Evolutionary conservation across 2,888 invertebrate species (phyloP).

Genomic region (Caradrina clavipalpis): DNA sequence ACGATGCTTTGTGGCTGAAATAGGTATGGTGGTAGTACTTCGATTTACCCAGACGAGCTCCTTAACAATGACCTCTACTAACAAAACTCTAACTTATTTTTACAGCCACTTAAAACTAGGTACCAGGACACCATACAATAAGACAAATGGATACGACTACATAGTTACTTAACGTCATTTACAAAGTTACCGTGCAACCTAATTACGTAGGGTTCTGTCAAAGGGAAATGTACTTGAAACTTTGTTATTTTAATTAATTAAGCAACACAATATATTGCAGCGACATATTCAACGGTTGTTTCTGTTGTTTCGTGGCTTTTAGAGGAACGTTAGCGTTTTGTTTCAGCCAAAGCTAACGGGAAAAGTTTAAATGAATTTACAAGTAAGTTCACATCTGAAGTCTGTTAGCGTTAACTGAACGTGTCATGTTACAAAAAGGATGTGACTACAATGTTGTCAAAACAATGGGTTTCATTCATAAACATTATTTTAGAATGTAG

Average conservation of each 20-base stretch:
- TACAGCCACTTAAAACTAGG: slow-evolving; percentile 36
- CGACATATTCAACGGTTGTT: slow-evolving; percentile 66
- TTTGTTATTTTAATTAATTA: slow-evolving; percentile 83
- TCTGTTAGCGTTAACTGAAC: slow-evolving; percentile 49
- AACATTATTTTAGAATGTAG: slow-evolving; percentile 16
- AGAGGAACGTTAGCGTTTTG: slow-evolving; percentile 56
- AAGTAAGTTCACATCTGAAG: slow-evolving; percentile 44
- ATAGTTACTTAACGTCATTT: slow-evolving; percentile 53
- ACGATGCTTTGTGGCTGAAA: too few species aligned
- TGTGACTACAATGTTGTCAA: slow-evolving; percentile 13
- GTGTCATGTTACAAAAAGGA: slow-evolving; percentile 40
- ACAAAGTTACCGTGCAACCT: slow-evolving; percentile 64
- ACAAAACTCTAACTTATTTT: slow-evolving; percentile 30
- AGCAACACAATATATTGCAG: slow-evolving; percentile 68
- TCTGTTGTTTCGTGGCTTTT: slow-evolving; percentile 59
- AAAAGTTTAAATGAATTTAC: slow-evolving; percentile 62
- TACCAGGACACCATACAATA: slow-evolving; percentile 25
- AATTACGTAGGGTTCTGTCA: slow-evolving; percentile 69
- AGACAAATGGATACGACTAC: slow-evolving; percentile 38
- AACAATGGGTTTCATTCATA: slow-evolving; percentile 32
- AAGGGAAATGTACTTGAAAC: slow-evolving; percentile 72
- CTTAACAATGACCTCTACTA: too few species aligned
- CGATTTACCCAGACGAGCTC: too few species aligned
- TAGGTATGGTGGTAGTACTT: too few species aligned
- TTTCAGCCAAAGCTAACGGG: slow-evolving; percentile 55